phyloP scores from a whole-genome alignment of 2,888 invertebrate species.

The Gastracanthus pulcherrimus region DNA sequence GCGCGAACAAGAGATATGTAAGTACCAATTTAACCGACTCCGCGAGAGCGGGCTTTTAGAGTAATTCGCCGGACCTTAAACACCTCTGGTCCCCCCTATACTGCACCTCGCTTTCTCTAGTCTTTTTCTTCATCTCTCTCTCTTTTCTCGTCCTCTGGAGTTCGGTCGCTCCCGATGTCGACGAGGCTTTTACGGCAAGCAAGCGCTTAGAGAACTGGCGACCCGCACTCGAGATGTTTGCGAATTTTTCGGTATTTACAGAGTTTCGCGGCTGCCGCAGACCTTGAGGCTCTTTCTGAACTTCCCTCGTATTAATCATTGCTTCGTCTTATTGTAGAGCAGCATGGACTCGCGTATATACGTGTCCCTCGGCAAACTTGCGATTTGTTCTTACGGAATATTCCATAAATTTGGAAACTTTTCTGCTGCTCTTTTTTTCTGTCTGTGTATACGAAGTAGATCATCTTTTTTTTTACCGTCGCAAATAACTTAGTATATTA shows the following conservation, averaged over 20 bases:
- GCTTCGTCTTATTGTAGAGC: slow-evolving; percentile 20
- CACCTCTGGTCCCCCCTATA: background rate
- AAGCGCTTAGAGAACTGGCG: no score
- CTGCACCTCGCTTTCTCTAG: background rate
- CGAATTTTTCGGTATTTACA: slow-evolving; percentile 51
- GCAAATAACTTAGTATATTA: no score
- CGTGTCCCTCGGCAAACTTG: background rate
- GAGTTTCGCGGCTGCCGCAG: background rate
- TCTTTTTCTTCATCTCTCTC: background rate
- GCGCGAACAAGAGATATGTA: slow-evolving; percentile 71
- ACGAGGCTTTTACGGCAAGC: slow-evolving; percentile 35
- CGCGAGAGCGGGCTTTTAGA: slow-evolving; percentile 61
- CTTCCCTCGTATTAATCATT: slow-evolving; percentile 41
- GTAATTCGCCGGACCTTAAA: slow-evolving; percentile 61
- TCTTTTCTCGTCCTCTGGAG: background rate
- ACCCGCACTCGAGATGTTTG: slow-evolving; percentile 25
- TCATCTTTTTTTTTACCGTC: no score
- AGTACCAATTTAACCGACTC: slow-evolving; percentile 71
- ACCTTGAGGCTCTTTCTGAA: slow-evolving; percentile 16
- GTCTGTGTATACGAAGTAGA: no score
- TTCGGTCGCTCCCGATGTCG: background rate
- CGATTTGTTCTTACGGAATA: slow-evolving; percentile 25
- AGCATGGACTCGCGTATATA: no score
- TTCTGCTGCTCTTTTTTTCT: no score
- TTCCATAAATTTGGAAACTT: no score